phyloP scores from a whole-genome alignment of 2,113 vertebrate species.

The Uria lomvia region DNA sequence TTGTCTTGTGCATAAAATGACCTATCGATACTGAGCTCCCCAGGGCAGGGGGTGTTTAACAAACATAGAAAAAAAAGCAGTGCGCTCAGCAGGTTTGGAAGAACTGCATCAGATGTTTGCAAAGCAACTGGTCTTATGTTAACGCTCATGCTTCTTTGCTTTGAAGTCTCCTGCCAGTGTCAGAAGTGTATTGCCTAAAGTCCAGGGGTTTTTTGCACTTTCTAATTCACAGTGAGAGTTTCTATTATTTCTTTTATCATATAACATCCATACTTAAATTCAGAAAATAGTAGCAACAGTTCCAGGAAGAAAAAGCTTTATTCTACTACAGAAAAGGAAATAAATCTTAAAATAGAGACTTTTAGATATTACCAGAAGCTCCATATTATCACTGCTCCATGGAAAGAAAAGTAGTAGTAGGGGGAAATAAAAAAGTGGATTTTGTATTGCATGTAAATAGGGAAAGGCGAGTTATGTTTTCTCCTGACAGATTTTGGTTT shows the following conservation, averaged over 20 bases:
- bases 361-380: not conserved
- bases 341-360: not conserved
- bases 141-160: not conserved
- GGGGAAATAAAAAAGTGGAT: not conserved
- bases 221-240: not conserved
- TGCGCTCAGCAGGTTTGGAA: not conserved
- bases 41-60: not conserved
- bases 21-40: not conserved
- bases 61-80: not conserved
- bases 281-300: not conserved
- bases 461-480: not conserved
- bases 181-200: not conserved
- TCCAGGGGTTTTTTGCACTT: not conserved
- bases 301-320: not conserved
- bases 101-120: slow-evolving; percentile 1
- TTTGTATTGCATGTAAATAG: not conserved
- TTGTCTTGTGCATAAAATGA: not conserved
- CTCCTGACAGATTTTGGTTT: not conserved
- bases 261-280: not conserved
- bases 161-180: not conserved
- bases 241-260: not conserved
- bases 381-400: not conserved
- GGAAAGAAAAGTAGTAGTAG: not conserved
- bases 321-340: not conserved
- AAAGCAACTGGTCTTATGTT: slow-evolving; percentile 40